Evolutionary conservation across 2,113 vertebrate species (phyloP).

Genomic region (Phodopus roborovskii): DNA sequence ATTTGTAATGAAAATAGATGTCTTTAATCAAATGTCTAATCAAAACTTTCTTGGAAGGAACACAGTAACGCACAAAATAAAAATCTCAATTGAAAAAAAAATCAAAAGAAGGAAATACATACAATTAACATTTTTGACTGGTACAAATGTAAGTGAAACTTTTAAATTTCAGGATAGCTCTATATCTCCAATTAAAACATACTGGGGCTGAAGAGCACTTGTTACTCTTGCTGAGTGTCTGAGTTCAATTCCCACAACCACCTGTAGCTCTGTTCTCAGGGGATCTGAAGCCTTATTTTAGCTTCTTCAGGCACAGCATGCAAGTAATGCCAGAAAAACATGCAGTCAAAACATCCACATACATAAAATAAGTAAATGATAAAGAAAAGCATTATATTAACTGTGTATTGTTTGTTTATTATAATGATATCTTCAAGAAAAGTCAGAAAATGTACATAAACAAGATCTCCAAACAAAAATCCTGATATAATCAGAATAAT

Average conservation of each 20-base stretch:
- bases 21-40: constrained; percentile 29
- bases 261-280: neutral
- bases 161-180: neutral
- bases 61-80: neutral
- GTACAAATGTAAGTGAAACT: neutral
- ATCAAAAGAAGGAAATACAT: neutral
- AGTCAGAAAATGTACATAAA: constrained; percentile 2
- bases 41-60: neutral
- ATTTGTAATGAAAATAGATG: neutral
- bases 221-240: neutral
- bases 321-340: neutral
- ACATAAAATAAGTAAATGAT: neutral
- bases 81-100: neutral
- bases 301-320: neutral
- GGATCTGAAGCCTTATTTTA: neutral
- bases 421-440: constrained; percentile 11
- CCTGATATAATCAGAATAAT: neutral
- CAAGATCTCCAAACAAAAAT: constrained; percentile 2
- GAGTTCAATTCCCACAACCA: neutral
- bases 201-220: neutral
- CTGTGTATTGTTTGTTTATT: neutral
- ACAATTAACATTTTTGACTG: neutral
- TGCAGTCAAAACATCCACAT: neutral
- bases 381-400: neutral
- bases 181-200: constrained; percentile 35